These are phyloP conservation scores for Podarcis muralis DNA, from an alignment of 2,113 vertebrate species.

Conservation along the genomic window DNA sequence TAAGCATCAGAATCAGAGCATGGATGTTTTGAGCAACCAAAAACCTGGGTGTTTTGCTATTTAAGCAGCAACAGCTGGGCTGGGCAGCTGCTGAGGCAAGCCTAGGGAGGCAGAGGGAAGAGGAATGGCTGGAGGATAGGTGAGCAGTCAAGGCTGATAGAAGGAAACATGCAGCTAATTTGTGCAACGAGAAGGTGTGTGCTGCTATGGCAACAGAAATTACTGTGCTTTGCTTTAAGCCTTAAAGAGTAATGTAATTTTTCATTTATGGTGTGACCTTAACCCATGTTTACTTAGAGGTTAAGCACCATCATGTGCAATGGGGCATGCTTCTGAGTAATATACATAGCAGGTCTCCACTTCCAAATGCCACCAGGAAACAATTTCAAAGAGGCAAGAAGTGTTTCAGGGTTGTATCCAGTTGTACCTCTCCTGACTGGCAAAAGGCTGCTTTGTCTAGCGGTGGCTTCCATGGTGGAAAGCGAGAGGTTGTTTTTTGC, in stretches of 20 bases:
- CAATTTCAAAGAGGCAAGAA: slow-evolving; percentile 44
- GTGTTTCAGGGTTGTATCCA: slow-evolving; percentile 11
- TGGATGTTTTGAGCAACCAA: background rate
- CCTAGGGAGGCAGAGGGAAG: background rate
- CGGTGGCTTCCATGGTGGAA: background rate
- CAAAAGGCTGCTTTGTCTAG: background rate
- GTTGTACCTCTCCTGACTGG: background rate
- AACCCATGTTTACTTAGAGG: background rate
- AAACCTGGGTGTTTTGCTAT: background rate
- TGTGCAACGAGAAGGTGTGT: background rate
- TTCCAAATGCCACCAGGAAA: too few species aligned
- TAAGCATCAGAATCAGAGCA: background rate
- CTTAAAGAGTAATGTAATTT: background rate
- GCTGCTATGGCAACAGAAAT: background rate
- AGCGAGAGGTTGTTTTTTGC: background rate
- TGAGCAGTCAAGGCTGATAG: too few species aligned
- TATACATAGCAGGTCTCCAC: background rate
- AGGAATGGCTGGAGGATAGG: background rate
- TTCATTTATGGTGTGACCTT: background rate
- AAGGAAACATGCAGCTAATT: background rate
- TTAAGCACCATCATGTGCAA: background rate
- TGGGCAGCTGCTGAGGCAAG: background rate
- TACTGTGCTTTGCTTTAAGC: background rate
- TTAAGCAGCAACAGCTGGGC: background rate
- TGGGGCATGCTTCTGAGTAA: background rate